Base-by-base conservation (phyloP, 2,113 vertebrate species). In the Hypomesus transpacificus region DNA sequence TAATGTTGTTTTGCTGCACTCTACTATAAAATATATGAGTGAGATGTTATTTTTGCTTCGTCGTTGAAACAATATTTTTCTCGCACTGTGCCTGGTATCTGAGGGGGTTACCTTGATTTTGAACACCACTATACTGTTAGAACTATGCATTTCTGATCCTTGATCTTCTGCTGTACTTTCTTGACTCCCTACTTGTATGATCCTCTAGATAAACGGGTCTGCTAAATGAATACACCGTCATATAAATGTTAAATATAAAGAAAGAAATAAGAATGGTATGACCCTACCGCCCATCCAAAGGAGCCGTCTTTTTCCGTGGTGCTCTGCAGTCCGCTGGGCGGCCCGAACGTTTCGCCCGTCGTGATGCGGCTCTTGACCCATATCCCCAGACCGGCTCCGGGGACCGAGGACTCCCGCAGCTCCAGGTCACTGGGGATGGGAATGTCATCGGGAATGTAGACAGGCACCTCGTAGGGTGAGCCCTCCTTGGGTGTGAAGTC, bases 371-470 rank as follows among this genome's bases (percentile, higher is more conserved):
- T 92, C 90, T 94, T 97, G 90, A 96, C 95, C 97, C 97, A 99
- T 75, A 98, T 91, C 62, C 97, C 97, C 75, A 99, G 93, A 81
- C 96, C 97, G 1, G 96, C 95, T 14, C 97, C 97, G 0, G 96
- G 97, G 78, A 98, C 88, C 39, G 97, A 98, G 74, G 97, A 98
- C 90, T 99, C 97, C 20, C 96, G 92, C 80, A 99, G 94, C 90
- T 99, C 97, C 85, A 99, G 95, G 86, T 98, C 95, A 3, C 92
- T 81, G 9, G 97, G 97, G 88, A 99, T 93, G 77, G 96, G 96
- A 93, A 98, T 98, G 93, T 98, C 97, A 52, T 99, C 97, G 0
- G 97, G 96, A 93, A 99, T 98, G 95, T 98, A 99, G 93, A 99
- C 97, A 0, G 97, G 96, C 62, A 96, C 96, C 89, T 98, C 96